Evolutionary conservation across 2,888 invertebrate species (phyloP).

Genomic region (Drosophila austrosaltans): DNA sequence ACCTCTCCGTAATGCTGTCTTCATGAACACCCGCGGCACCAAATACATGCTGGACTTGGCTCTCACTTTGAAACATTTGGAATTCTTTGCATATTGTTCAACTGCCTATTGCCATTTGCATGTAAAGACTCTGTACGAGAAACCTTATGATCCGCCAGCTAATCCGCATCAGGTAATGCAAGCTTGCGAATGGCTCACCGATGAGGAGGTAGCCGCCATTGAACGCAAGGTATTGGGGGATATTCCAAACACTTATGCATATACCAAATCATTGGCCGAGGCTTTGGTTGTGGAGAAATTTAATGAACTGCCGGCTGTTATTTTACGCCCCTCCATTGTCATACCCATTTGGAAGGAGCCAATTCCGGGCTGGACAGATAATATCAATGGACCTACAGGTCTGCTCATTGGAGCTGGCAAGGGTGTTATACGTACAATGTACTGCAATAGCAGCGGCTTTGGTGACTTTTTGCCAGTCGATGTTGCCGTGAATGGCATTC

Average conservation of each 20-base stretch:
- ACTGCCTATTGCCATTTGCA: conserved; percentile 96
- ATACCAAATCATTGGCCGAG: conserved; percentile 96
- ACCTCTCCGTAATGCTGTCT: conserved; percentile 92
- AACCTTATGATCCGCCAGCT: conserved; percentile 92
- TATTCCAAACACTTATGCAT: conserved; percentile 85
- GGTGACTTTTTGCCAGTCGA: conserved; percentile 93
- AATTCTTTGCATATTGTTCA: conserved; percentile 89
- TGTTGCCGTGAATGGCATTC: conserved; percentile 89
- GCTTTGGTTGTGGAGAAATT: conserved; percentile 91
- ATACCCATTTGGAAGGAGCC: conserved; percentile 94
- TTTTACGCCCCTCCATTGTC: conserved; percentile 94
- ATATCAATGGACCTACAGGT: conserved; percentile 96
- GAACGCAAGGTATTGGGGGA: conserved; percentile 86
- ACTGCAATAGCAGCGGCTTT: conserved; percentile 90
- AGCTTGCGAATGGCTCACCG: conserved; percentile 91
- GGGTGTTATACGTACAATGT: conserved; percentile 95
- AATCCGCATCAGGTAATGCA: conserved; percentile 90
- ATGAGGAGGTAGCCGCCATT: conserved; percentile 87
- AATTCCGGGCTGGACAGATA: conserved; percentile 95
- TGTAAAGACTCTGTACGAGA: conserved; percentile 91
- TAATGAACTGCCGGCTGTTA: conserved; percentile 89
- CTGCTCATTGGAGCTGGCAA: conserved; percentile 92
- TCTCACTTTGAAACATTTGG: conserved; percentile 89
- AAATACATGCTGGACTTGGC: conserved; percentile 93
- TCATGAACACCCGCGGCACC: conserved; percentile 96